phyloP scores from a whole-genome alignment of 2,113 vertebrate species.

The Porphyrio hochstetteri region DNA sequence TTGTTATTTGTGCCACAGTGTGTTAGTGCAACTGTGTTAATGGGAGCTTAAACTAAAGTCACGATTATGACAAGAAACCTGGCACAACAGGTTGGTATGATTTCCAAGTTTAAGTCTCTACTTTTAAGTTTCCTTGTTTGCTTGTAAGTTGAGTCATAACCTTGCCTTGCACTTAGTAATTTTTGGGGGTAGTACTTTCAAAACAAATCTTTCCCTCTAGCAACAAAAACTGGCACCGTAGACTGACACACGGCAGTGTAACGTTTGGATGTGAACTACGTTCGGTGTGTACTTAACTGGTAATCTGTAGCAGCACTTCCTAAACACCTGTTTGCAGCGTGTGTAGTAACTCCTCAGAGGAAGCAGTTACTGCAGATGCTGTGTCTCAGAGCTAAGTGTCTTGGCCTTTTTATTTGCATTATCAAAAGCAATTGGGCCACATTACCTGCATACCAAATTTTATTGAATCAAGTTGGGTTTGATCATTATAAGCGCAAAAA shows the following conservation, averaged over 20 bases:
- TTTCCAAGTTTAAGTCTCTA: conserved; percentile 10
- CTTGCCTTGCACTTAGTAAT: background rate
- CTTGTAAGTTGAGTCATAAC: background rate
- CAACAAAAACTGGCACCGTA: background rate
- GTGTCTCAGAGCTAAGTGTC: background rate
- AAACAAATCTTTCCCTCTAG: background rate
- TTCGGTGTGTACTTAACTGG: background rate
- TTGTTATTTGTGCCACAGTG: conserved; percentile 54
- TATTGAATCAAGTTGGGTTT: conserved; percentile 41
- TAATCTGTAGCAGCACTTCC: conserved; percentile 13
- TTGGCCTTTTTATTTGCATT: conserved; percentile 7
- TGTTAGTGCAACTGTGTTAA: conserved; percentile 56
- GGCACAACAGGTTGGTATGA: background rate
- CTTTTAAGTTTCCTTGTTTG: conserved; percentile 56
- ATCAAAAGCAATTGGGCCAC: background rate
- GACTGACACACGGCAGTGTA: background rate
- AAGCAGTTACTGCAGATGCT: background rate
- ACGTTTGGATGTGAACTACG: background rate
- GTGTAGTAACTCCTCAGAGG: background rate
- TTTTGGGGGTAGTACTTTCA: background rate
- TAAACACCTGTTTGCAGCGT: background rate
- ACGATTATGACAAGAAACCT: background rate
- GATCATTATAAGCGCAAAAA: background rate
- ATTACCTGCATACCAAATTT: conserved; percentile 38
- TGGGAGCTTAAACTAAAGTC: conserved; percentile 15